These are phyloP conservation scores for Eupithecia subfuscata DNA, from an alignment of 2,888 invertebrate species.

Conservation along the genomic window DNA sequence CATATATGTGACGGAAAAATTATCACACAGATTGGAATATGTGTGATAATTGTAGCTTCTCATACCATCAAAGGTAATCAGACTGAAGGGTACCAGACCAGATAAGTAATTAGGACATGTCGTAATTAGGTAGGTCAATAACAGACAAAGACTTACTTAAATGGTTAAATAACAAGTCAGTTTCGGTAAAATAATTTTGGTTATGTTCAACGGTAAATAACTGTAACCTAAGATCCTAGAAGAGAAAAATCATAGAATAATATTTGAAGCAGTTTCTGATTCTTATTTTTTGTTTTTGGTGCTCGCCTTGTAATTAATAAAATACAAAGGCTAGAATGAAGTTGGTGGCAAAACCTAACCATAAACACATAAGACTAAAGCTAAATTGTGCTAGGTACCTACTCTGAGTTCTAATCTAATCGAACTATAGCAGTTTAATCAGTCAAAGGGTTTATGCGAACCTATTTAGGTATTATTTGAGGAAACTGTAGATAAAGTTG, in stretches of 20 bases:
- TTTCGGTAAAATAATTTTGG: background rate
- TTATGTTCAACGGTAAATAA: background rate
- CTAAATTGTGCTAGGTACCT: background rate
- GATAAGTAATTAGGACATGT: conserved; percentile 11
- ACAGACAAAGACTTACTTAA: background rate
- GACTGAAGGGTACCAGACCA: conserved; percentile 11
- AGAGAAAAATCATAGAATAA: background rate
- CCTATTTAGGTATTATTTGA: background rate
- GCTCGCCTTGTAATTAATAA: background rate
- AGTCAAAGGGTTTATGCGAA: conserved; percentile 9
- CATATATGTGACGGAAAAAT: conserved; percentile 56
- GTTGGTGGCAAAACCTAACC: background rate
- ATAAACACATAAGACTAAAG: background rate
- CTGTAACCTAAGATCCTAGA: background rate
- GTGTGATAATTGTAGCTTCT: conserved; percentile 7
- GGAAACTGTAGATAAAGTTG: conserved; percentile 4
- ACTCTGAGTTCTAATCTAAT: background rate
- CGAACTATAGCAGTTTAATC: conserved; percentile 7
- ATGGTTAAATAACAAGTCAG: background rate
- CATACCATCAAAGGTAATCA: conserved; percentile 24
- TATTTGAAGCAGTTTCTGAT: background rate
- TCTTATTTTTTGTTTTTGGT: background rate
- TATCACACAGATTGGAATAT: conserved; percentile 51
- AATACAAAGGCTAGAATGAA: background rate
- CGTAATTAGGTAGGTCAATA: background rate